These are phyloP conservation scores for Hepsetus odoe DNA, from an alignment of 2,113 vertebrate genomes.

Conservation along the genomic window DNA sequence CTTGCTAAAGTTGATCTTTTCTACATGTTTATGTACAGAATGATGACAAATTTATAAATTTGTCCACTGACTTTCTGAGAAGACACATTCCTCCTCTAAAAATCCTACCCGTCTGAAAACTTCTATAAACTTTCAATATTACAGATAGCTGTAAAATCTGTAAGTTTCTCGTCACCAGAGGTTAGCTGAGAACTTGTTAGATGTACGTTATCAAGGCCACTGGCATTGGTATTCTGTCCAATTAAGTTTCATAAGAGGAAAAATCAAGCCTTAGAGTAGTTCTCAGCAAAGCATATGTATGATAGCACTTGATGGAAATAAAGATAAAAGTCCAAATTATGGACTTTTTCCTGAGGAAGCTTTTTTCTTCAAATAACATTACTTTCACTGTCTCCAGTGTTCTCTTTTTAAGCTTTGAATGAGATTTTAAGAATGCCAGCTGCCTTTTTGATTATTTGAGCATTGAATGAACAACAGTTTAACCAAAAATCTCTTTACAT, in stretches of 20 bases:
- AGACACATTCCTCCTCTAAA: conserved; percentile 27
- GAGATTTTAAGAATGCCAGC: too few species aligned
- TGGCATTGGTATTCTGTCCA: conserved; percentile 42
- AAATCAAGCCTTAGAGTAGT: conserved; percentile 6
- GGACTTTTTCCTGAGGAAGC: too few species aligned
- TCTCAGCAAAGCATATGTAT: conserved; percentile 30
- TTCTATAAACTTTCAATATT: neutral
- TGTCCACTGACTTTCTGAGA: conserved; percentile 1
- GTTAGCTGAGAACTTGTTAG: conserved; percentile 29
- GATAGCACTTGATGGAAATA: conserved; percentile 34
- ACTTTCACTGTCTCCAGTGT: too few species aligned
- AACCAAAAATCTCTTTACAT: too few species aligned
- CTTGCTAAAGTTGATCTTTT: conserved; percentile 2
- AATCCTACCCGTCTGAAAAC: conserved; percentile 4
- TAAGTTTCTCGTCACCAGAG: conserved; percentile 11
- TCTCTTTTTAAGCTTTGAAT: too few species aligned
- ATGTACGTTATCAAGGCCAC: conserved; percentile 55
- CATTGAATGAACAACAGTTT: too few species aligned
- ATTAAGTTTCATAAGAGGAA: conserved; percentile 28
- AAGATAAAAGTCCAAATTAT: neutral
- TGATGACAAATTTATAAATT: conserved; percentile 57
- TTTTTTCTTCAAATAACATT: too few species aligned
- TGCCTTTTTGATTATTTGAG: too few species aligned
- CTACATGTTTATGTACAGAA: conserved; percentile 64
- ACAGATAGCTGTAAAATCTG: neutral